A percentile compares a stretch with the other conserved stretches of the same genome.
Evolutionary conservation across 2,888 invertebrate species (phyloP).

Genomic region (Steinernema carpocapsae): DNA sequence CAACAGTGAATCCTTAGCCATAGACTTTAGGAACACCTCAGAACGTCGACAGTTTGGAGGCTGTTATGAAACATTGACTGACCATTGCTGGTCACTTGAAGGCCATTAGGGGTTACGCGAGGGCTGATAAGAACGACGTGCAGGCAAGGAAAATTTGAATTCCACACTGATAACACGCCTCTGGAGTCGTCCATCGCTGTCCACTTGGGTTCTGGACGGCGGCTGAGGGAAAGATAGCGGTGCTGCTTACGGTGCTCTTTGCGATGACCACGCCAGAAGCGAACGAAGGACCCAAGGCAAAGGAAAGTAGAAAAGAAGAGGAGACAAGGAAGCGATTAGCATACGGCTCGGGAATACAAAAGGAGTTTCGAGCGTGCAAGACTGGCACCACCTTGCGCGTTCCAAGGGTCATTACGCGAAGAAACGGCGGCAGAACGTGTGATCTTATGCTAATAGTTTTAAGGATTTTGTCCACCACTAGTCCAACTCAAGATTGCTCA

Average conservation of each 20-base stretch:
- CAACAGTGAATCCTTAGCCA: too few relatives aligned
- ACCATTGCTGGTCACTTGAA: slow-evolving; percentile 24
- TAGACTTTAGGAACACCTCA: too few relatives aligned
- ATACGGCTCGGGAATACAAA: slow-evolving; percentile 3
- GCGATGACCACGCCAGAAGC: too few relatives aligned
- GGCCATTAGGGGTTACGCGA: slow-evolving; percentile 21
- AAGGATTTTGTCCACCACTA: too few relatives aligned
- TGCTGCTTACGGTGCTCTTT: too few relatives aligned
- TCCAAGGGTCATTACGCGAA: not conserved
- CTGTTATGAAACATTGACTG: slow-evolving; percentile 20
- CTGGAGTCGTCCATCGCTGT: slow-evolving; percentile 30
- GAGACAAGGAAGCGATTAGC: slow-evolving; percentile 4
- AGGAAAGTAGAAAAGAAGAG: not conserved
- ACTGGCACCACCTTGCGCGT: slow-evolving; percentile 34
- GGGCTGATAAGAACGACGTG: slow-evolving; percentile 7
- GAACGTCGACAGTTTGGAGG: not conserved
- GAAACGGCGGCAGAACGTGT: slow-evolving; percentile 4
- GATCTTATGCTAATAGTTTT: slow-evolving; percentile 26
- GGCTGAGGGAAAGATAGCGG: not conserved
- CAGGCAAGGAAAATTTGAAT: slow-evolving; percentile 29
- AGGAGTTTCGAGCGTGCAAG: not conserved
- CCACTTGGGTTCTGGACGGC: slow-evolving; percentile 32
- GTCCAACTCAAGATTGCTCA: too few relatives aligned
- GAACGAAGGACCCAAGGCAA: not conserved
- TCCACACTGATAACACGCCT: slow-evolving; percentile 16